A percentile compares a stretch with the other conserved stretches of the same genome.
Evolutionary conservation across 1,140 invertebrate genomes (phyloP).

Genomic region (Drosophila erecta): DNA sequence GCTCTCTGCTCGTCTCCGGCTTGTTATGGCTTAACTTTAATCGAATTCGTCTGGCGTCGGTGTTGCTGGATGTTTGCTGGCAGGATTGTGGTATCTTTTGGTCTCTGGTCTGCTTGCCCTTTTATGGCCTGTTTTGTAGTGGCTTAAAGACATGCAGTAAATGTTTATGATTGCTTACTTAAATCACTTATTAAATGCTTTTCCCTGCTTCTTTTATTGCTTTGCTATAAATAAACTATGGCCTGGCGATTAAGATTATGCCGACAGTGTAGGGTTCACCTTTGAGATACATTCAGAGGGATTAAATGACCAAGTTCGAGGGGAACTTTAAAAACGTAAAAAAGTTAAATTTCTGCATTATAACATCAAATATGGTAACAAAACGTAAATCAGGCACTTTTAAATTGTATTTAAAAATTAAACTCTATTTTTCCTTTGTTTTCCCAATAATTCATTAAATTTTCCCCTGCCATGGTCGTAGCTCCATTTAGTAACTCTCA

Average conservation of each 20-base stretch:
- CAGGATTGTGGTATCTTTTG: conserved; percentile 8
- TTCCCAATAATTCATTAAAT: neutral
- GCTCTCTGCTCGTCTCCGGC: conserved; percentile 32
- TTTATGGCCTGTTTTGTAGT: conserved; percentile 57
- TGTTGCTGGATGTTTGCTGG: conserved; percentile 19
- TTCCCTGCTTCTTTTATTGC: conserved; percentile 42
- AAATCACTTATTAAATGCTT: conserved; percentile 70
- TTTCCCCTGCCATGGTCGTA: neutral
- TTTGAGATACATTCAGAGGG: neutral
- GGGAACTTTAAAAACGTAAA: conserved; percentile 8
- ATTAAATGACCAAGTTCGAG: conserved; percentile 10
- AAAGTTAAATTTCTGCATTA: conserved; percentile 4
- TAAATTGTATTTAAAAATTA: no score
- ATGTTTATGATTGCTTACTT: conserved; percentile 69
- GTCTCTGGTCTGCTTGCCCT: conserved; percentile 37
- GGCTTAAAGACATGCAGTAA: conserved; percentile 61
- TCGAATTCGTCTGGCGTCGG: conserved; percentile 70
- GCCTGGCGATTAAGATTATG: conserved; percentile 17
- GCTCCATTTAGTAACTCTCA: neutral
- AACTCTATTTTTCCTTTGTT: no score
- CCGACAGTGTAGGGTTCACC: neutral
- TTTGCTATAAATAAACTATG: conserved; percentile 39
- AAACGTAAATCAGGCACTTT: no score
- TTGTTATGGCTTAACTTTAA: conserved; percentile 77
- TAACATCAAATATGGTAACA: neutral